Conservation (phyloP, 1,140 invertebrate species). For the Rhagoletis pomonella region DNA sequence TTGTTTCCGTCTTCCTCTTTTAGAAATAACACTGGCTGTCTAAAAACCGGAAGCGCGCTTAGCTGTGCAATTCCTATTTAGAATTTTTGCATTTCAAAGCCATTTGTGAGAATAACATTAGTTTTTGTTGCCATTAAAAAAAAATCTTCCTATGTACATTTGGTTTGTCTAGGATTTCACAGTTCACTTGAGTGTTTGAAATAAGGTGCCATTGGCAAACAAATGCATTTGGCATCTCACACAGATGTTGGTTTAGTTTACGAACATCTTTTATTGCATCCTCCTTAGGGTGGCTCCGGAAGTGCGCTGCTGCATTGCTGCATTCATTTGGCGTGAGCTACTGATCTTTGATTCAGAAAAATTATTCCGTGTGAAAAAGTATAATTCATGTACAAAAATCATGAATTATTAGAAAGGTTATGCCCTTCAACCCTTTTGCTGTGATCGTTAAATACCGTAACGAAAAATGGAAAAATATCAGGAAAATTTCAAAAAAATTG, state of each 20-base stretch:
- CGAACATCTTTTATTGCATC: not conserved
- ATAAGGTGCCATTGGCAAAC: not conserved
- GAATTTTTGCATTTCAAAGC: not conserved
- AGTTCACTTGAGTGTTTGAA: not conserved
- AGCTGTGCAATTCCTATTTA: conserved; percentile 1
- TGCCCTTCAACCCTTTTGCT: not conserved
- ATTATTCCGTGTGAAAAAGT: not conserved
- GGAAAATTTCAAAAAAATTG: not conserved
- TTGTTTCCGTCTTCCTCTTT: not conserved
- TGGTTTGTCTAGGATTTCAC: conserved; percentile 38
- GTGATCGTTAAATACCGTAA: not conserved
- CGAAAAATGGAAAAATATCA: not conserved
- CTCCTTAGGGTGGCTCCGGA: conserved; percentile 5
- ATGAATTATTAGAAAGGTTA: not conserved
- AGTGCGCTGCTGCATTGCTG: not conserved
- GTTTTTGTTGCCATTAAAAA: not conserved
- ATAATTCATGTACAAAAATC: not conserved
- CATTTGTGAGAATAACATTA: conserved; percentile 15
- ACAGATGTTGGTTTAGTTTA: not conserved
- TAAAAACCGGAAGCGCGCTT: conserved; percentile 7
- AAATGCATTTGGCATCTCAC: conserved; percentile 16
- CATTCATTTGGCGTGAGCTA: not conserved
- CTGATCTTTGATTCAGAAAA: not conserved
- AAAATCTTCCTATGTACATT: not conserved
- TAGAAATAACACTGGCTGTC: not conserved